Evolutionary conservation across 2,113 vertebrate species (phyloP).

Genomic region (Gadus chalcogrammus): DNA sequence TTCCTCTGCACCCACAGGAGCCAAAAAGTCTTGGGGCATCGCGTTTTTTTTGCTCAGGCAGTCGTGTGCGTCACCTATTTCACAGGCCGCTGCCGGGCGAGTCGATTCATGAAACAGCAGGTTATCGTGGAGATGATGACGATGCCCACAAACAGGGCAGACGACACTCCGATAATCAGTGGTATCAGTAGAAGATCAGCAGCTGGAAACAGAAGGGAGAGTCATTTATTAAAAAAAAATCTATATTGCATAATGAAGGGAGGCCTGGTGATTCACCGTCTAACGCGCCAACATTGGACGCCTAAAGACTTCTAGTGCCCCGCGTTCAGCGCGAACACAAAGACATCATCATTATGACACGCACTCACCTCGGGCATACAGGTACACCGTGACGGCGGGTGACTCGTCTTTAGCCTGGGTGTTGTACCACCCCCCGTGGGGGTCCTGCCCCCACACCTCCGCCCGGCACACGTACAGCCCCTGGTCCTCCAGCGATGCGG

Average conservation of each 20-base stretch:
- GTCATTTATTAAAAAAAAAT: too few relatives aligned
- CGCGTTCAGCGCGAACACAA: too few relatives aligned
- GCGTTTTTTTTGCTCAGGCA: neutral
- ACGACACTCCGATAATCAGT: constrained; percentile 76
- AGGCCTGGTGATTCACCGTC: too few relatives aligned
- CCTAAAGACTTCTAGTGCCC: too few relatives aligned
- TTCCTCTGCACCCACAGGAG: neutral
- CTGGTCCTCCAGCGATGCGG: constrained; percentile 72
- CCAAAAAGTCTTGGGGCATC: neutral
- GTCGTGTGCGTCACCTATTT: constrained; percentile 45
- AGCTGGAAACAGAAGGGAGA: constrained; percentile 53
- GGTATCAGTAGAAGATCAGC: constrained; percentile 83
- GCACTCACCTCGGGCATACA: constrained; percentile 80
- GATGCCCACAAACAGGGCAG: constrained; percentile 79
- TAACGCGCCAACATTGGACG: too few relatives aligned
- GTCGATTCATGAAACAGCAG: constrained; percentile 85
- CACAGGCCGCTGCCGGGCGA: constrained; percentile 64
- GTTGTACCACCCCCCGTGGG: constrained; percentile 80
- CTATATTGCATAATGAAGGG: too few relatives aligned
- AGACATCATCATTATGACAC: too few relatives aligned
- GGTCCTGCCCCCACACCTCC: constrained; percentile 80
- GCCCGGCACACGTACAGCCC: constrained; percentile 79
- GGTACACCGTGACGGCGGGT: constrained; percentile 72
- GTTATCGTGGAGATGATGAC: constrained; percentile 80
- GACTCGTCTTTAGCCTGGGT: constrained; percentile 73